phyloP scores from a whole-genome alignment of 2,113 vertebrate genomes.

The Panthera leo region DNA sequence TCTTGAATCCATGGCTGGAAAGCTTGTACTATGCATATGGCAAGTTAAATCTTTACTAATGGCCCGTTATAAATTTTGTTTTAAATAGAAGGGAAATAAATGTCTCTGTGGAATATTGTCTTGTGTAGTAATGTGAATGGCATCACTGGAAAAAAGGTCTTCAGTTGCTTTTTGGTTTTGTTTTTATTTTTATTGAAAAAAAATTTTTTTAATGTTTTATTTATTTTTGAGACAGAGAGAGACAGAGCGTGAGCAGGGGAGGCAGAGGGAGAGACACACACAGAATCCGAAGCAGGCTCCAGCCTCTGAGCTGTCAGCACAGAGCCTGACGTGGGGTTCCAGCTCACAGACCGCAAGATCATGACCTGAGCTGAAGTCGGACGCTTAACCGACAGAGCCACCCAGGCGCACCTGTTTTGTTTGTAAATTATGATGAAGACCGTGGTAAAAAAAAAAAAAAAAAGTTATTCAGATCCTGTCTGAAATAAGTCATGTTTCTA shows the following conservation, averaged over 20 bases:
- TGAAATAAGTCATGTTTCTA: slow-evolving; percentile 28
- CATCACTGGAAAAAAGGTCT: slow-evolving; percentile 2
- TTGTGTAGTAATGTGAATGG: neutral
- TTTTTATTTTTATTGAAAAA: too few species aligned
- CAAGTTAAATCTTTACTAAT: neutral
- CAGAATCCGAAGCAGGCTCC: too few species aligned
- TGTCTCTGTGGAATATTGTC: neutral
- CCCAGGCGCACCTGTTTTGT: neutral
- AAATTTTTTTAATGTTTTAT: too few species aligned
- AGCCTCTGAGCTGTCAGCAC: too few species aligned
- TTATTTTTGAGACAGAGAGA: too few species aligned
- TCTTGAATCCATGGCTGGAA: neutral
- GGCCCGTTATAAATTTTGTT: neutral
- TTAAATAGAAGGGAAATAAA: neutral
- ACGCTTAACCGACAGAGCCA: too few species aligned
- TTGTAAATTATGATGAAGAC: slow-evolving; percentile 28
- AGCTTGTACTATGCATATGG: neutral
- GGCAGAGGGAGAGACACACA: too few species aligned
- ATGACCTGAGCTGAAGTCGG: too few species aligned
- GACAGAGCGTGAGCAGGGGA: too few species aligned
- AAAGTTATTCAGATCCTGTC: neutral
- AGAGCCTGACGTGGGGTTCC: too few species aligned
- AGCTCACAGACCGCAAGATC: too few species aligned
- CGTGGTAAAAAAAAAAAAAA: neutral
- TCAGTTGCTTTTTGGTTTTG: neutral